Conservation (phyloP, 2,797 vertebrate genomes). For the Poecilia picta region DNA sequence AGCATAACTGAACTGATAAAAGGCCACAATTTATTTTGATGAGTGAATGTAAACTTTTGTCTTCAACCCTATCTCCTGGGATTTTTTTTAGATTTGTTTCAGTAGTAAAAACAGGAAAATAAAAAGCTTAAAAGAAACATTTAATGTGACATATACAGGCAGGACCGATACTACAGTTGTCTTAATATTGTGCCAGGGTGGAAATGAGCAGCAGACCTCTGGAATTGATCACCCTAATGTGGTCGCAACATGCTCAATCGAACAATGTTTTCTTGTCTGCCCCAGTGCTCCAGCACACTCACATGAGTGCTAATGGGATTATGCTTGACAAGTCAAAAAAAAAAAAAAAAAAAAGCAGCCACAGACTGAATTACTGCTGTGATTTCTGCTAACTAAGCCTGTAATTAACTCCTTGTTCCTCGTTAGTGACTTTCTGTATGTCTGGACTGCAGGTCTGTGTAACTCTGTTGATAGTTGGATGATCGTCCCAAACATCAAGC, state of each 20-base stretch:
- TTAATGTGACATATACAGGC: slow-evolving; percentile 27
- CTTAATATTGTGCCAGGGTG: slow-evolving; percentile 31
- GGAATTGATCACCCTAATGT: slow-evolving; percentile 62
- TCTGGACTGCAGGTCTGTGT: slow-evolving; percentile 88
- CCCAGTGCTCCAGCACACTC: slow-evolving; percentile 33
- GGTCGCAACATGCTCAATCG: slow-evolving; percentile 61
- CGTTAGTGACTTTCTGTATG: slow-evolving; percentile 32
- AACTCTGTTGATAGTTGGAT: slow-evolving; percentile 99
- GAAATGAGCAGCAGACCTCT: slow-evolving; percentile 49
- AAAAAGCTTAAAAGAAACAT: slow-evolving; percentile 13
- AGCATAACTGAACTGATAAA: neutral
- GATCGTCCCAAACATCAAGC: slow-evolving; percentile 99
- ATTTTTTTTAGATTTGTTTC: slow-evolving; percentile 30
- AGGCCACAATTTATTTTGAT: neutral
- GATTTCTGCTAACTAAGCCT: slow-evolving; percentile 13
- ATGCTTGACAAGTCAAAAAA: slow-evolving; percentile 35
- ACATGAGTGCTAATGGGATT: slow-evolving; percentile 33
- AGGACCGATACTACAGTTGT: slow-evolving; percentile 17
- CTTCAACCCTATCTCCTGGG: slow-evolving; percentile 8
- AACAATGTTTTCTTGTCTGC: slow-evolving; percentile 61
- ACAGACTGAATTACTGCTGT: slow-evolving; percentile 30
- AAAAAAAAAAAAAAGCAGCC: slow-evolving; percentile 33
- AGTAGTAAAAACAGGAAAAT: neutral
- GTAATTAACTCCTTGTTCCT: slow-evolving; percentile 16
- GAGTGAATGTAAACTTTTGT: neutral